phyloP scores from a whole-genome alignment of 2,113 vertebrate species.

The Rhea pennata region DNA sequence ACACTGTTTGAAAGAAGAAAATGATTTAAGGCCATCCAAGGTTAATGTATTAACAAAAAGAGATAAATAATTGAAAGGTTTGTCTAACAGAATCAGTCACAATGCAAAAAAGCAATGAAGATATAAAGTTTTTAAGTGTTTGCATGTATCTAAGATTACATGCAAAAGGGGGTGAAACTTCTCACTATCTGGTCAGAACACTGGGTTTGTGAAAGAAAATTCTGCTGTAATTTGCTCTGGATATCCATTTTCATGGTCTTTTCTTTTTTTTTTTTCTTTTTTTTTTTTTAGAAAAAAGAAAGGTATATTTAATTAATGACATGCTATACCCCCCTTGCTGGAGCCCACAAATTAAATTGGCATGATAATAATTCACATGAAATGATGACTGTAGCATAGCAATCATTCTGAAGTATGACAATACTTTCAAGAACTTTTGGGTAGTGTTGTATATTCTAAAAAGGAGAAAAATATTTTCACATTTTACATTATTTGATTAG shows the following conservation, averaged over 20 bases:
- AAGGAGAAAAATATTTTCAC: background rate
- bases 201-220: background rate
- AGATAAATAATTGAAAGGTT: background rate
- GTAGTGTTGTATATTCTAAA: background rate
- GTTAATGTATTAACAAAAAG: background rate
- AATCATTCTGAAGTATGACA: background rate
- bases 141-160: background rate
- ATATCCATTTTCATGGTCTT: background rate
- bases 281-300: no score
- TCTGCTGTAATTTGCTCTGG: background rate
- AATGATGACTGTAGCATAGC: background rate
- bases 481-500: background rate
- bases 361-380: background rate
- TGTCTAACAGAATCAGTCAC: background rate
- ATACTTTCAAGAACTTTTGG: background rate
- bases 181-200: background rate
- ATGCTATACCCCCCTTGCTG: background rate
- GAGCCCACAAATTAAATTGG: background rate
- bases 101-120: background rate
- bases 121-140: background rate
- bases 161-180: background rate
- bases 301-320: background rate
- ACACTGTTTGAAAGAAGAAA: slow-evolving; percentile 4
- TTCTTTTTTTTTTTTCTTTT: background rate
- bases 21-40: background rate